Conservation (phyloP, 2,888 invertebrate species). For the Clunio marinus region DNA sequence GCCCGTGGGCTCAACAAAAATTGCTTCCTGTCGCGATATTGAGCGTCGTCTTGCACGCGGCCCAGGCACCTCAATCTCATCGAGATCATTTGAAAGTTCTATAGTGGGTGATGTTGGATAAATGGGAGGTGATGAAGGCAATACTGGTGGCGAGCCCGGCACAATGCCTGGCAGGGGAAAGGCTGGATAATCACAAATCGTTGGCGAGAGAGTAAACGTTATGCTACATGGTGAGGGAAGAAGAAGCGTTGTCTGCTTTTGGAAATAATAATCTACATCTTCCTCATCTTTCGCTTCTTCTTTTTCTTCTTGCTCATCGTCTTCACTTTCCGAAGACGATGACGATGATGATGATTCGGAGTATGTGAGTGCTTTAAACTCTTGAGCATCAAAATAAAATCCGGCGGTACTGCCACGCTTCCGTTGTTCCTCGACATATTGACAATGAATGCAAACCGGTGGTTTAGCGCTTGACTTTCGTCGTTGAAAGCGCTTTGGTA, state of each 20-base stretch:
- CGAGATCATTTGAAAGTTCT: conserved; percentile 55
- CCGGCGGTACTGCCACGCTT: conserved; percentile 52
- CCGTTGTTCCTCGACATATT: conserved; percentile 67
- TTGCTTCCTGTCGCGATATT: conserved; percentile 76
- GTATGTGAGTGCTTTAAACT: conserved; percentile 51
- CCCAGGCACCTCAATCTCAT: conserved; percentile 47
- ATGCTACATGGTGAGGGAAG: conserved; percentile 57
- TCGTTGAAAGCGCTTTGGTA: conserved; percentile 61
- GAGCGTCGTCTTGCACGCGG: conserved; percentile 62
- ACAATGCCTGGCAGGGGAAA: conserved; percentile 49
- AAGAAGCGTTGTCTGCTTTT: conserved; percentile 47
- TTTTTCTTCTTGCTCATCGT: conserved; percentile 44
- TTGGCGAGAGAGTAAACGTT: conserved; percentile 61
- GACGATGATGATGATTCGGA: conserved; percentile 54
- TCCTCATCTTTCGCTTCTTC: conserved; percentile 49
- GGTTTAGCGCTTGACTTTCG: conserved; percentile 63
- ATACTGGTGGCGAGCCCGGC: conserved; percentile 48
- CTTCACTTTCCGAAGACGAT: not conserved
- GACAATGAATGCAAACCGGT: conserved; percentile 70
- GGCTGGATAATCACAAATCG: conserved; percentile 49
- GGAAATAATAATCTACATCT: conserved; percentile 49
- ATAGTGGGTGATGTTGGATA: conserved; percentile 56
- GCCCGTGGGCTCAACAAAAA: conserved; percentile 70
- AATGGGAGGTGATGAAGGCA: conserved; percentile 49
- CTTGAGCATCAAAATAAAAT: conserved; percentile 48